A percentile compares a stretch with the other conserved stretches of the same genome.
Evolutionary conservation across 2,888 invertebrate species (phyloP).

Genomic region (Acanthosepion pharaonis): DNA sequence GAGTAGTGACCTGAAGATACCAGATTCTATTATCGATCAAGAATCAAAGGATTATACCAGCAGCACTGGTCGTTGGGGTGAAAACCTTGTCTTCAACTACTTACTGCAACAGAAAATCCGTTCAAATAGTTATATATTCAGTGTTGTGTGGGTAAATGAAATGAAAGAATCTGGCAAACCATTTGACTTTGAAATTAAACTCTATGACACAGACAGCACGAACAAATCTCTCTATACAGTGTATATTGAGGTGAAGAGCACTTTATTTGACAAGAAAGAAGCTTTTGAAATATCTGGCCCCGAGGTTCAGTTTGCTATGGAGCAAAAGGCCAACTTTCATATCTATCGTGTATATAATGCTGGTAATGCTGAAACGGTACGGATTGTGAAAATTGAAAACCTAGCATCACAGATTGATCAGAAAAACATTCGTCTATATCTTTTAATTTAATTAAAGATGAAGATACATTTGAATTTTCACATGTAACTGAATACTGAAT

Average conservation of each 20-base stretch:
- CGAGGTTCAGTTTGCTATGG: conserved; percentile 69
- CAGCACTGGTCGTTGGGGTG: conserved; percentile 70
- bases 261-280: conserved; percentile 64
- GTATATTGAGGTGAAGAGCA: conserved; percentile 68
- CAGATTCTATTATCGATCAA: conserved; percentile 47
- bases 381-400: conserved; percentile 66
- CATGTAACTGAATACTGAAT: too few species aligned
- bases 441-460: conserved; percentile 59
- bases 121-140: conserved; percentile 54
- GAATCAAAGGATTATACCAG: conserved; percentile 51
- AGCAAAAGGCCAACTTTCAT: conserved; percentile 64
- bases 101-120: conserved; percentile 59
- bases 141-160: conserved; percentile 66
- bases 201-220: conserved; percentile 52
- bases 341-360: conserved; percentile 72
- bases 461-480: not conserved
- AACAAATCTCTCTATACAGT: conserved; percentile 47
- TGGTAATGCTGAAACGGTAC: conserved; percentile 60
- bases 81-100: conserved; percentile 67
- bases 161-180: conserved; percentile 63
- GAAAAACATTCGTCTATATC: conserved; percentile 65
- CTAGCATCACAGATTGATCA: conserved; percentile 63
- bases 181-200: conserved; percentile 68
- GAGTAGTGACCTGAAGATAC: conserved; percentile 56
- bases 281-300: conserved; percentile 70